These are phyloP conservation scores for Trididemnum clinides DNA, from an alignment of 23 tunicate species.

Conservation along the genomic window DNA sequence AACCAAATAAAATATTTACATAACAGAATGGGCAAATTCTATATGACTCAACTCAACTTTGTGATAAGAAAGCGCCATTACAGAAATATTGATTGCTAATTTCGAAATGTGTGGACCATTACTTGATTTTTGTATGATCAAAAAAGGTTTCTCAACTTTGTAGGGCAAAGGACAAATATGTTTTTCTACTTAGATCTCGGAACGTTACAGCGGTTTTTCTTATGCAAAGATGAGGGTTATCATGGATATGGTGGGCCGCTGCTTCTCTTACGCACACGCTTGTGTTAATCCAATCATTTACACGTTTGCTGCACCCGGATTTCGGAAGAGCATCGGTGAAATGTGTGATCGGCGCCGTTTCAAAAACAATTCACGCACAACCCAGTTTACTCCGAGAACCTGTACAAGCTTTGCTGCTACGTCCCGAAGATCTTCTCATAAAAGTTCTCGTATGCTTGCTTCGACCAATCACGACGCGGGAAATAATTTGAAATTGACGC, in stretches of 20 bases:
- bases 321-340: conserved; percentile 30
- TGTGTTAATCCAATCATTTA: conserved; percentile 84
- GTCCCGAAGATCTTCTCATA: background rate
- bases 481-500: background rate
- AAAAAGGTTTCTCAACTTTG: too few relatives aligned
- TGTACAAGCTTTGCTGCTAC: background rate
- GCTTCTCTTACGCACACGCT: conserved; percentile 77
- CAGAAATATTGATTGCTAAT: too few relatives aligned
- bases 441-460: background rate
- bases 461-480: conserved; percentile 3
- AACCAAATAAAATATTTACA: too few relatives aligned
- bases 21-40: too few relatives aligned
- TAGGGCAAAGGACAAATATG: background rate
- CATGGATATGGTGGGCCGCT: conserved; percentile 41
- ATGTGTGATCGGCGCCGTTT: background rate
- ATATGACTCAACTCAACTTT: too few relatives aligned
- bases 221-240: conserved; percentile 19
- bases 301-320: conserved; percentile 86
- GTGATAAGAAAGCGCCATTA: too few relatives aligned
- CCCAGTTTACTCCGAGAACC: background rate
- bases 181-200: background rate
- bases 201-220: background rate
- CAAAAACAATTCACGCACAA: background rate
- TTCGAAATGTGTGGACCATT: too few relatives aligned
- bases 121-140: background rate